Evolutionary conservation across 2,888 invertebrate species (phyloP).

Genomic region (Nephrotoma guestfalica): DNA sequence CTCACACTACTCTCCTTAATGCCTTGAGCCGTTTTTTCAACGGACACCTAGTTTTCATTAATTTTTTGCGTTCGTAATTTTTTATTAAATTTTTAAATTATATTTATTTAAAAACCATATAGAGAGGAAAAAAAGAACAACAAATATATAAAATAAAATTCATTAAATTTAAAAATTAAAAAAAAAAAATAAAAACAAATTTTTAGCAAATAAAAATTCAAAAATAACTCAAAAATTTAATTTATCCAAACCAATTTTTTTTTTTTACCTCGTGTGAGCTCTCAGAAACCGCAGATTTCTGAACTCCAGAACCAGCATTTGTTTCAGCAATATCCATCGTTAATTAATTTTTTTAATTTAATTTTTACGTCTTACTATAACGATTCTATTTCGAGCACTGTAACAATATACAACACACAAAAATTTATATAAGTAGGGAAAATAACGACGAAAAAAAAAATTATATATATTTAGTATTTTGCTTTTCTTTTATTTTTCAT

Average conservation of each 20-base stretch:
- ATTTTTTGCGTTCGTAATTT: neutral
- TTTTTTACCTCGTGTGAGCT: constrained; percentile 14
- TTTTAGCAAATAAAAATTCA: neutral
- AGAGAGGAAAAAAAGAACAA: neutral
- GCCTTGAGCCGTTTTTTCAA: constrained; percentile 14
- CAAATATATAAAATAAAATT: neutral
- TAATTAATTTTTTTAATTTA: neutral
- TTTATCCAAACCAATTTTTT: neutral
- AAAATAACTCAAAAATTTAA: neutral
- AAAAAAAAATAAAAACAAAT: neutral
- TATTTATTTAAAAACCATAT: neutral
- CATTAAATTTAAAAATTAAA: neutral
- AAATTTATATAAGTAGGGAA: constrained; percentile 2
- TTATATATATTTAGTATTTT: neutral
- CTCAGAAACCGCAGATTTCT: constrained; percentile 15
- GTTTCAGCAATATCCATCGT: constrained; percentile 16
- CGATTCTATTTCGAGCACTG: constrained; percentile 5
- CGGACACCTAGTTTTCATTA: constrained; percentile 11
- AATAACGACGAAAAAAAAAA: neutral
- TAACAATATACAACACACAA: constrained; percentile 6
- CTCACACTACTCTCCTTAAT: constrained; percentile 8
- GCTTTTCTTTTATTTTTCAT: neutral
- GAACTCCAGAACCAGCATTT: constrained; percentile 12
- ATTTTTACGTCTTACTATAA: constrained; percentile 1
- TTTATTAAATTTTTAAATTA: constrained; percentile 2